Conservation (phyloP, 2,113 vertebrate genomes). For the Geococcyx californianus region DNA sequence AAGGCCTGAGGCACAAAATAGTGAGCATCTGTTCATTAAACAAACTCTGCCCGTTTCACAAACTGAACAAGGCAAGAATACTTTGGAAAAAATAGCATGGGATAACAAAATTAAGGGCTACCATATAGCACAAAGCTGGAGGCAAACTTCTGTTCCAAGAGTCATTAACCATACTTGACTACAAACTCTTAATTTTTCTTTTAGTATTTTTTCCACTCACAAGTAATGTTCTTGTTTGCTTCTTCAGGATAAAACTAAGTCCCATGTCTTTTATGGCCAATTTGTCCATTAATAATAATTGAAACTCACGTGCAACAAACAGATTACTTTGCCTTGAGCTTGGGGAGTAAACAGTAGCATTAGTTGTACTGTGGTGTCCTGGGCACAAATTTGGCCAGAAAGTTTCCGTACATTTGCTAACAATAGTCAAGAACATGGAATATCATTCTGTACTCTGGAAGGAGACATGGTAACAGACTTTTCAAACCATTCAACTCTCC, state of each 20-base stretch:
- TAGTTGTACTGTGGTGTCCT: neutral
- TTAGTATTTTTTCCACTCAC: neutral
- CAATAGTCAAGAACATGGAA: neutral
- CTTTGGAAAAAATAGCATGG: neutral
- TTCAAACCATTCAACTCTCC: neutral
- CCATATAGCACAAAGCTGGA: neutral
- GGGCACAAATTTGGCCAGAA: neutral
- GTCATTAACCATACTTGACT: neutral
- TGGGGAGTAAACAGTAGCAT: neutral
- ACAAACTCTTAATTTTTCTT: neutral
- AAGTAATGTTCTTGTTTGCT: neutral
- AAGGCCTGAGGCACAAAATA: conserved; percentile 26
- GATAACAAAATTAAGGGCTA: conserved; percentile 11
- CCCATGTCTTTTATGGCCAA: neutral
- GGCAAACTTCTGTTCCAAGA: neutral
- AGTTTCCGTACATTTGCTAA: neutral
- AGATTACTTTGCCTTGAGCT: neutral
- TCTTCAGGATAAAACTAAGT: neutral
- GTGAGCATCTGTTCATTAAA: conserved; percentile 52
- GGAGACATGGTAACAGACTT: neutral
- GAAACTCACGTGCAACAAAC: neutral
- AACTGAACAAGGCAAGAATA: neutral
- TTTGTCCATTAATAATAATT: neutral
- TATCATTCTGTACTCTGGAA: neutral
- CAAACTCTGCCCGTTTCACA: neutral